Evolutionary conservation across 2,797 vertebrate genomes (phyloP).

Genomic region (Menidia menidia): DNA sequence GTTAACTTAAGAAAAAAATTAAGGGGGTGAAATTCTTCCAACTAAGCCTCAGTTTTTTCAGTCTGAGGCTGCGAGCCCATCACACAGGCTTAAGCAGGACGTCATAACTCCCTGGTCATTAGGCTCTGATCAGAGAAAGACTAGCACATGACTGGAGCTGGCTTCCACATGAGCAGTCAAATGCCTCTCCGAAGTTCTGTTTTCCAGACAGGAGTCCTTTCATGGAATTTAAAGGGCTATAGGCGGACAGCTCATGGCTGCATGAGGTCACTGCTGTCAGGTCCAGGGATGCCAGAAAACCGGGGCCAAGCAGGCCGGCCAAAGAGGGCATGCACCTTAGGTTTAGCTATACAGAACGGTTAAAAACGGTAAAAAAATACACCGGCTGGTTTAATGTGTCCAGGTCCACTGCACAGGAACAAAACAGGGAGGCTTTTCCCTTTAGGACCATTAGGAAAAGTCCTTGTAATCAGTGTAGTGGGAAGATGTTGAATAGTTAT

Average conservation of each 20-base stretch:
- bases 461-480: conserved; percentile 17
- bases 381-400: neutral
- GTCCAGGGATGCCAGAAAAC: neutral
- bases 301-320: neutral
- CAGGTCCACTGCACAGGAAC: neutral
- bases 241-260: conserved; percentile 39
- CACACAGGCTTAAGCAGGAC: conserved; percentile 42
- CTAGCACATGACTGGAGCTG: conserved; percentile 78
- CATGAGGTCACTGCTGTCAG: conserved; percentile 28
- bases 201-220: conserved; percentile 62
- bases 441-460: neutral
- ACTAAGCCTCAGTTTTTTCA: conserved; percentile 37
- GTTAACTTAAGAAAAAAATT: neutral
- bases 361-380: neutral
- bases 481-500: conserved; percentile 9
- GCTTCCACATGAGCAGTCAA: conserved; percentile 81
- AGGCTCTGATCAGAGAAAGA: conserved; percentile 64
- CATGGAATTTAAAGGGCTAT: conserved; percentile 39
- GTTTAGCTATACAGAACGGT: conserved; percentile 19
- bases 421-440: neutral
- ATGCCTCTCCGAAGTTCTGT: conserved; percentile 54
- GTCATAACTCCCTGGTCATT: conserved; percentile 63
- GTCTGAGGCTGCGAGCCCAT: conserved; percentile 36
- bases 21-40: conserved; percentile 21
- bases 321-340: conserved; percentile 32